Conservation (phyloP, 2,797 vertebrate species). For the Epinephelus awoara region DNA sequence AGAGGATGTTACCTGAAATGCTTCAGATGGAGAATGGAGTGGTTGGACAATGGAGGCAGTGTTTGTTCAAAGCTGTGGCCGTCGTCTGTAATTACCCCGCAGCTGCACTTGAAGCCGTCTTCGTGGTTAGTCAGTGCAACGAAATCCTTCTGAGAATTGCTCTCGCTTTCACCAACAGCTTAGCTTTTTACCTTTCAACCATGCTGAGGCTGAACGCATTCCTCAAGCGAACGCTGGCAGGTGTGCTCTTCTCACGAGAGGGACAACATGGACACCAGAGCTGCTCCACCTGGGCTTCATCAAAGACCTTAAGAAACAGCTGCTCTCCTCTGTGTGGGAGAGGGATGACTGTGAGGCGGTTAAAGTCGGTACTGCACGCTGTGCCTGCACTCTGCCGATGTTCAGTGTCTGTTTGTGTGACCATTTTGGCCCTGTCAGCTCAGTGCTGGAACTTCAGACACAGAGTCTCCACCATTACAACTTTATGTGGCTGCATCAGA, state of each 20-base stretch:
- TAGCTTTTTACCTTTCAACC: slow-evolving; percentile 53
- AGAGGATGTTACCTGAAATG: slow-evolving; percentile 12
- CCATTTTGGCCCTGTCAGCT: slow-evolving; percentile 2
- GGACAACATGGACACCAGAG: not conserved
- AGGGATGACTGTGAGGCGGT: not conserved
- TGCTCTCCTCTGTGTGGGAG: slow-evolving; percentile 1
- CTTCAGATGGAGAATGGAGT: not conserved
- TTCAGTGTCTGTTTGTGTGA: slow-evolving; percentile 4
- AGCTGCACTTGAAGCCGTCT: slow-evolving; percentile 38
- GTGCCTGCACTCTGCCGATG: slow-evolving; percentile 11
- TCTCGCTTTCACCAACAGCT: slow-evolving; percentile 50
- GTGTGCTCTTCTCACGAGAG: slow-evolving; percentile 17
- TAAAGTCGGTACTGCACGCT: not conserved
- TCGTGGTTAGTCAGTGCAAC: slow-evolving; percentile 51
- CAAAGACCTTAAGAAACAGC: slow-evolving; percentile 6
- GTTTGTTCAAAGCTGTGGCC: not conserved
- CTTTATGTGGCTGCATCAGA: slow-evolving; percentile 21
- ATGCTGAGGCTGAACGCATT: slow-evolving; percentile 65
- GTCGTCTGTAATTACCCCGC: slow-evolving; percentile 35
- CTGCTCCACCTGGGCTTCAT: slow-evolving; percentile 41
- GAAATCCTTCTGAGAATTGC: slow-evolving; percentile 61
- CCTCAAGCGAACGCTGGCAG: slow-evolving; percentile 48
- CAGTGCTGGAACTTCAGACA: slow-evolving; percentile 19
- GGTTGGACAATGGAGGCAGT: slow-evolving; percentile 21
- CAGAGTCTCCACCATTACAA: slow-evolving; percentile 11